Base-by-base conservation (phyloP, 1,140 invertebrate species). In the Chironomus tepperi region DNA sequence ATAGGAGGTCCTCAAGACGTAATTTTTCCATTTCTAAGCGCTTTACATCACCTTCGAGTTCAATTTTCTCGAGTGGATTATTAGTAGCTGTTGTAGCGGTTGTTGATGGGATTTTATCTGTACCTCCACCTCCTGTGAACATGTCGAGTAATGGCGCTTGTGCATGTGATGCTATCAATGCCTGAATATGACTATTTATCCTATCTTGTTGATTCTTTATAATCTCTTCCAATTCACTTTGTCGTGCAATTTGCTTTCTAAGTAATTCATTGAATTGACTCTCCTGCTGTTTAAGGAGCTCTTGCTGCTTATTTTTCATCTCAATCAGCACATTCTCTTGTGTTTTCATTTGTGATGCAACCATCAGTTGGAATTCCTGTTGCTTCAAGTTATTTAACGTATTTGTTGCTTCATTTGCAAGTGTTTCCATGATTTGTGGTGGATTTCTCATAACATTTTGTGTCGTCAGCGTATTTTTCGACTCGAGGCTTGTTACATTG, bases 161-260 rank as follows among this genome's bases (percentile, higher is more conserved):
- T 0, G 76, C 73, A 1, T 83, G 82, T 74, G 84, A 82, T 0
- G 79, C 77, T 77, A 85, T 80, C 76, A 86, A 77, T 12, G 84
- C 76, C 74, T 85, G 82, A 10, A 86, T 83, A 73, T 86, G 84
- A 77, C 83, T 81, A 77, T 85, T 86, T 10, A 86, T 85, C 5
- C 84, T 79, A 75, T 85, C 83, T 76, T 86, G 85, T 77, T 86
- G 85, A 9, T 80, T 74, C 57, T 83, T 79, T 75, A 85, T 84
- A 73, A 84, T 82, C 73, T 83, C 81, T 77, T 86, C 85, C 76
- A 86, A 80, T 75, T 82, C 79, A 73, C 83, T 82, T 75, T 86
- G 85, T 67, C 84, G 83, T 72, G 83, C 78, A 65, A 85, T 77
- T 73, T 85, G 84, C 73, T 82, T 80, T 75, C 84, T 82, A 5